These are phyloP conservation scores for Ennomos quercinarius DNA, from an alignment of 2,888 invertebrate species.

Conservation along the genomic window DNA sequence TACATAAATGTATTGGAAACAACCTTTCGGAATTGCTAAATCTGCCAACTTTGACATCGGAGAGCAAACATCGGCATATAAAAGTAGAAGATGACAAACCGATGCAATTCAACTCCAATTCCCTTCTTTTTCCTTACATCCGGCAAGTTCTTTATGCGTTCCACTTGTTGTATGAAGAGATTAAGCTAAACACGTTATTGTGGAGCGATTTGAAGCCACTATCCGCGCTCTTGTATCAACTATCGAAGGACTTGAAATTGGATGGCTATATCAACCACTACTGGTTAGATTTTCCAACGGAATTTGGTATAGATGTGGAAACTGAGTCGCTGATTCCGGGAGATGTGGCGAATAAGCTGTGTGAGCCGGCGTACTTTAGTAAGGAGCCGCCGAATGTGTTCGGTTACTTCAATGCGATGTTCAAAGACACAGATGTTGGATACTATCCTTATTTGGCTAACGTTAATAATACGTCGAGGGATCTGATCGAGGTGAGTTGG, in stretches of 20 bases:
- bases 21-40: slow-evolving; percentile 76
- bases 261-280: slow-evolving; percentile 91
- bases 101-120: slow-evolving; percentile 86
- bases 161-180: slow-evolving; percentile 96
- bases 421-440: slow-evolving; percentile 81
- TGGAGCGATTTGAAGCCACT: slow-evolving; percentile 88
- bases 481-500: slow-evolving; percentile 89
- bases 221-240: slow-evolving; percentile 89
- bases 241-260: slow-evolving; percentile 91
- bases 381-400: slow-evolving; percentile 89
- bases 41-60: slow-evolving; percentile 48
- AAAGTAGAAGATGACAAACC: slow-evolving; percentile 56
- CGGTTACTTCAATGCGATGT: slow-evolving; percentile 88
- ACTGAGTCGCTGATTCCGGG: slow-evolving; percentile 83
- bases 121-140: slow-evolving; percentile 90
- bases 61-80: slow-evolving; percentile 44
- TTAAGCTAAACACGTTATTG: slow-evolving; percentile 91
- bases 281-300: slow-evolving; percentile 92
- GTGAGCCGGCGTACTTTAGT: slow-evolving; percentile 86
- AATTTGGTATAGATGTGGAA: slow-evolving; percentile 75
- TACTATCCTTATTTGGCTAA: slow-evolving; percentile 90
- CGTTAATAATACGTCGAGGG: slow-evolving; percentile 90
- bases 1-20: slow-evolving; percentile 80
- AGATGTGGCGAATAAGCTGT: slow-evolving; percentile 84
- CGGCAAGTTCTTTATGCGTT: slow-evolving; percentile 91